Conservation (phyloP, 2,797 vertebrate genomes). For the Crax fasciolata region DNA sequence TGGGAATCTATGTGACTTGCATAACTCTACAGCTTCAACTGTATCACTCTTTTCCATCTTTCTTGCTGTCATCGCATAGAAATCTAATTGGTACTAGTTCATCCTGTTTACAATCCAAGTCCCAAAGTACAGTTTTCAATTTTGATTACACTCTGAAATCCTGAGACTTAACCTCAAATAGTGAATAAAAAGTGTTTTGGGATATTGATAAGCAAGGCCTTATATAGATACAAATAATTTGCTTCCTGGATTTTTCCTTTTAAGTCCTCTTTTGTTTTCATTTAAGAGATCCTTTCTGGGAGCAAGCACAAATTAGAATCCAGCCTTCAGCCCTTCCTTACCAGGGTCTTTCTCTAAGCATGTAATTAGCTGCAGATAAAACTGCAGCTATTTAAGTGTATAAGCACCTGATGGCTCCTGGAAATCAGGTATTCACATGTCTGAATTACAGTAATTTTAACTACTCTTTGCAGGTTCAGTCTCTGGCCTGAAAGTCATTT, state of each 20-base stretch:
- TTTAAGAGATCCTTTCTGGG: not conserved
- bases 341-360: not conserved
- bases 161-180: not conserved
- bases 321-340: not conserved
- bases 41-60: not conserved
- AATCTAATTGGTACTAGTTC: not conserved
- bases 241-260: not conserved
- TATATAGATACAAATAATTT: constrained; percentile 14
- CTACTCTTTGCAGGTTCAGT: not conserved
- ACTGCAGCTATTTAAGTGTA: constrained; percentile 24
- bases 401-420: constrained; percentile 25
- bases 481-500: not conserved
- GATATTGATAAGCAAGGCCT: not conserved
- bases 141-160: not conserved
- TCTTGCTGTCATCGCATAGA: not conserved
- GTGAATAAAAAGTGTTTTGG: not conserved
- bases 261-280: constrained; percentile 7
- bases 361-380: constrained; percentile 44
- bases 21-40: not conserved
- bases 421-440: not conserved
- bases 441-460: constrained; percentile 21
- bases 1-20: not conserved
- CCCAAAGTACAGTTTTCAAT: not conserved
- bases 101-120: not conserved
- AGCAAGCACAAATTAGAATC: constrained; percentile 2